Evolutionary conservation across 1,140 invertebrate genomes (phyloP).

Genomic region (Listronotus bonariensis): DNA sequence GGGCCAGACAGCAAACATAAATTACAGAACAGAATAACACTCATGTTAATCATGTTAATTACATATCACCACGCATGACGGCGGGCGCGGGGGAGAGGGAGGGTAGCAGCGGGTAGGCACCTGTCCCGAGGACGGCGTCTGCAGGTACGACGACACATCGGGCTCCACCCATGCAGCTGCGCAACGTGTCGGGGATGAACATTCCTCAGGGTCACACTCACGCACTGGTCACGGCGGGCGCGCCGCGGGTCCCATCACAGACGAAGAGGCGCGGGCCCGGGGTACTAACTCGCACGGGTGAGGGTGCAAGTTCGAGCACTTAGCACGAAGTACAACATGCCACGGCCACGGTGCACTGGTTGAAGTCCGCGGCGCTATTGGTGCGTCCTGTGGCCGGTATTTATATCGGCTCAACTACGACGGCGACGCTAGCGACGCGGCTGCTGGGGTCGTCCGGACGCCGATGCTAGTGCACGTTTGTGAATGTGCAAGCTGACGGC

Average conservation of each 20-base stretch:
- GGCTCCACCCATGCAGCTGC: conserved; percentile 84
- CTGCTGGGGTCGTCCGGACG: conserved; percentile 34
- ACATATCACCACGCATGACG: conserved; percentile 58
- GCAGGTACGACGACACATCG: conserved; percentile 80
- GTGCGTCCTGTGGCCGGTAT: conserved; percentile 16
- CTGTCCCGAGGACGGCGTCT: conserved; percentile 81
- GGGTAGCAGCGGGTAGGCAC: conserved; percentile 61
- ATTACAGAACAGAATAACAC: conserved; percentile 55
- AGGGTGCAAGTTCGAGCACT: background rate
- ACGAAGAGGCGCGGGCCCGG: conserved; percentile 1
- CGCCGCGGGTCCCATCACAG: conserved; percentile 49
- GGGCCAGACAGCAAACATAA: conserved; percentile 45
- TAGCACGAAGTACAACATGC: conserved; percentile 6
- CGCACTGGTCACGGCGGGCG: conserved; percentile 43
- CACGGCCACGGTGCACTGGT: conserved; percentile 22
- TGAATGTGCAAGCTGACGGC: conserved; percentile 15
- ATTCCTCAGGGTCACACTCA: conserved; percentile 63
- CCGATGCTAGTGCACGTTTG: conserved; percentile 26
- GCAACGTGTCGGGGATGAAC: conserved; percentile 79
- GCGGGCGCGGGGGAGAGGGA: conserved; percentile 54
- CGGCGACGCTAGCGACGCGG: conserved; percentile 25
- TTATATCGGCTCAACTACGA: conserved; percentile 30
- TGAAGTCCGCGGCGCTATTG: conserved; percentile 17
- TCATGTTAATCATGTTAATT: conserved; percentile 60
- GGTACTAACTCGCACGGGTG: conserved; percentile 11